Base-by-base conservation (phyloP, 2,113 vertebrate species). In the Caracal caracal region DNA sequence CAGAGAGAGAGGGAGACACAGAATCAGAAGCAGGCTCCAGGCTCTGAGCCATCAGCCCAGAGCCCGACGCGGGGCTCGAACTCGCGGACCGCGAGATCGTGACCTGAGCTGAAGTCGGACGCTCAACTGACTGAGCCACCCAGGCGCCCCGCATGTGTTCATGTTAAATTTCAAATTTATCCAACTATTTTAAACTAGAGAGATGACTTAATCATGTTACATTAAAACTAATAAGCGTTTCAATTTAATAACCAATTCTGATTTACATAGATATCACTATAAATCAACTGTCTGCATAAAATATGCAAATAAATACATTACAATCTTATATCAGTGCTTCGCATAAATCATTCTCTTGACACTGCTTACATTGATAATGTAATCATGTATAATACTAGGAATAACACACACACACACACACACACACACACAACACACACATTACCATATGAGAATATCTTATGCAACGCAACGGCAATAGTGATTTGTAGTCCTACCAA, bases 331-430 rank as follows among this genome's bases (percentile, higher is more conserved):
- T 40, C 65, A 51, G 26, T 95, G 15, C 15, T 63, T 88, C 49
- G 12, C 81, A 88, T 81, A 95, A 70, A 81, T 92, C 35, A 92
- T 43, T 92, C 15, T 63, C 75, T 87, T 87, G 82, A 81, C 47
- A 66, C 13, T 92, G 43, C 81, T 26, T 65, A 81, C 65, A 87
- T 28, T 11, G 30, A 61, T 70, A 26, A 70, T 92, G 20, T 73
- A 16, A 81, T 73, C 88, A 68, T 53, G 43, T 73, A n/a, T 70
- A 30, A 76, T 68, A 17, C 13, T 43, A 93, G 56, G 84, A 75
- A 56, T 79, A 5, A 79, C 43, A 89, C 43, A 89, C 43, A 78
- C 13, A 89, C 43, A 89, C 43, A 78, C 10, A 89, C 43, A 89
- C 43, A 79, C 43, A 89, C 43, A 89, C 43, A 78, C 13, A 78